phyloP scores from a whole-genome alignment of 2,888 invertebrate genomes.

The Pherbina coryleti region DNA sequence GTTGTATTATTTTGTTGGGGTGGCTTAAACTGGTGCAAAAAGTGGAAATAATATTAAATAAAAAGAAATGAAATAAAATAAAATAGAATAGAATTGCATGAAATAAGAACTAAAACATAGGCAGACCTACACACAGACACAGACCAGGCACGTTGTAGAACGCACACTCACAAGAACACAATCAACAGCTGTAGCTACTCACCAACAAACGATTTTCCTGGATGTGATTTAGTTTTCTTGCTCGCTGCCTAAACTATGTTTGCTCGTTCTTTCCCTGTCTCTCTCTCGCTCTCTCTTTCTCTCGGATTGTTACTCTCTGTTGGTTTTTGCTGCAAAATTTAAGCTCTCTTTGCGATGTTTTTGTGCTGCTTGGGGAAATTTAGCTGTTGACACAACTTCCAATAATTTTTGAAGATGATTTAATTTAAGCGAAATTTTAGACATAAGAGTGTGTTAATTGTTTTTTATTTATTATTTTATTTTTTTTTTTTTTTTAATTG shows the following conservation, averaged over 20 bases:
- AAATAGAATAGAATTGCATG: background rate
- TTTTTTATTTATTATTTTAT: background rate
- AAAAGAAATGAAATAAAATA: background rate
- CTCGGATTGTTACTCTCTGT: background rate
- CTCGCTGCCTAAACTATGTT: background rate
- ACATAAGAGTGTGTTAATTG: background rate
- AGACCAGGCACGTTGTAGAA: background rate
- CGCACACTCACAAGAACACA: background rate
- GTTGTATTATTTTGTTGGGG: background rate
- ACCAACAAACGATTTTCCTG: constrained; percentile 36
- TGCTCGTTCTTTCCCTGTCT: background rate
- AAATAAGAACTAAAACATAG: background rate
- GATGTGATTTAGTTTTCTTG: constrained; percentile 20
- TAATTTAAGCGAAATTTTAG: no score
- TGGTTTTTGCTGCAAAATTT: background rate
- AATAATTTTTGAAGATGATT: background rate
- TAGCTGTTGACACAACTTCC: background rate
- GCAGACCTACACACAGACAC: background rate
- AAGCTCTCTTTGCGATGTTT: background rate
- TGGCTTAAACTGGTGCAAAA: background rate
- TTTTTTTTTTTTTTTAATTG: background rate
- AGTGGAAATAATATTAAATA: background rate
- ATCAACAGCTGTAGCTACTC: background rate
- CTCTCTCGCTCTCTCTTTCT: background rate
- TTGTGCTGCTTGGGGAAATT: background rate